Conservation (phyloP, 2,797 vertebrate genomes). For the Malacoraja senta region DNA sequence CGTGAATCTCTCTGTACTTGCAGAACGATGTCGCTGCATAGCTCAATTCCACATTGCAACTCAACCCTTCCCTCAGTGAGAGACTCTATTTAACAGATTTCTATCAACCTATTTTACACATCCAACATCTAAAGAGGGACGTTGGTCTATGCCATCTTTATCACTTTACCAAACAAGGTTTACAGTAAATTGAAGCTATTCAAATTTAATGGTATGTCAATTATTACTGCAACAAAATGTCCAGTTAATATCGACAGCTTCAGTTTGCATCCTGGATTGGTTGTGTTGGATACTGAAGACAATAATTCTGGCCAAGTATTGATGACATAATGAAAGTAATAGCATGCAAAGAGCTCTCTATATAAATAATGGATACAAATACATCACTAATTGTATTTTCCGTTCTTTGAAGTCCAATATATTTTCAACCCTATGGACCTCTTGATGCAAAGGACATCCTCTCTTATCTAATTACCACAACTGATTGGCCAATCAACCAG, state of each 20-base stretch:
- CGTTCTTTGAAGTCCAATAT: conserved; percentile 2
- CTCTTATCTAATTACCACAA: not conserved
- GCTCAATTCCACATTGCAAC: not conserved
- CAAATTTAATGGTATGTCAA: not conserved
- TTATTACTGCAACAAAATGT: not conserved
- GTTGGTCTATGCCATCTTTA: not conserved
- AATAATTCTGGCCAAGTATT: conserved; percentile 8
- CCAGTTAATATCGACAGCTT: not conserved
- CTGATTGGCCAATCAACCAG: not conserved
- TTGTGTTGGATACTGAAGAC: not conserved
- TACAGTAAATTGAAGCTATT: not conserved
- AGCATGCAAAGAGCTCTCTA: conserved; percentile 8
- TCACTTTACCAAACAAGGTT: not conserved
- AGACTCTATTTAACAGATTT: not conserved
- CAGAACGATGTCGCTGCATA: not conserved
- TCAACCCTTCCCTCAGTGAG: not conserved
- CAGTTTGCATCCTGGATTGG: not conserved
- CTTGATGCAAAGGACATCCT: not conserved
- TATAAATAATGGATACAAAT: conserved; percentile 28
- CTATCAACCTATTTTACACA: not conserved
- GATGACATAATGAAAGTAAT: conserved; percentile 10
- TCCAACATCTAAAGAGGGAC: not conserved
- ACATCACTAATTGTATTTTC: not conserved
- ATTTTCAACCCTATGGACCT: not conserved
- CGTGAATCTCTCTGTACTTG: not conserved